Conservation (phyloP, 2,888 invertebrate species). For the Junonia oenone region DNA sequence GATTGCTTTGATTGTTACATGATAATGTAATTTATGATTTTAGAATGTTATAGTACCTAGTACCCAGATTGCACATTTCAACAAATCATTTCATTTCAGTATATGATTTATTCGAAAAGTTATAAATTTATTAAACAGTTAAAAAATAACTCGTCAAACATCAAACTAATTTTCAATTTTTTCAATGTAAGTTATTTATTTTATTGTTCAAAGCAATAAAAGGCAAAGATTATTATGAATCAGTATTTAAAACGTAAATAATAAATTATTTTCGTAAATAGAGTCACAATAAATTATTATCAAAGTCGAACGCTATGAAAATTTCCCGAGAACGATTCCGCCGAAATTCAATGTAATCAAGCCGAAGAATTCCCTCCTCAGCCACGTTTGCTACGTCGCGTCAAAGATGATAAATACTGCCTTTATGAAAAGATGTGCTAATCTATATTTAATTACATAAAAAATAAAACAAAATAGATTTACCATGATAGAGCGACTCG, state of each 20-base stretch:
- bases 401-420: slow-evolving; percentile 6
- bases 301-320: slow-evolving; percentile 28
- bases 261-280: not conserved
- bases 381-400: slow-evolving; percentile 26
- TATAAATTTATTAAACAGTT: too few species aligned
- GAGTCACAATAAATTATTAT: slow-evolving; percentile 23
- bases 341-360: slow-evolving; percentile 42
- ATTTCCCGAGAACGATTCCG: slow-evolving; percentile 33
- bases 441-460: too few species aligned
- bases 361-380: slow-evolving; percentile 22
- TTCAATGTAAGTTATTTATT: too few species aligned
- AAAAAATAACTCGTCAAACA: too few species aligned
- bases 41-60: too few species aligned
- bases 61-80: too few species aligned
- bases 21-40: not conserved
- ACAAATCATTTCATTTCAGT: too few species aligned
- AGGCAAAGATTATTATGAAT: not conserved
- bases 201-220: not conserved
- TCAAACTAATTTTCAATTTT: too few species aligned
- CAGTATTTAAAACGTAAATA: not conserved
- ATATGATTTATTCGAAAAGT: too few species aligned
- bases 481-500: too few species aligned
- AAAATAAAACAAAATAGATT: too few species aligned
- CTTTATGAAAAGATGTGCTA: not conserved
- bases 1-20: slow-evolving; percentile 5